Conservation (phyloP, 2,888 invertebrate genomes). For the Argyresthia goedartella region DNA sequence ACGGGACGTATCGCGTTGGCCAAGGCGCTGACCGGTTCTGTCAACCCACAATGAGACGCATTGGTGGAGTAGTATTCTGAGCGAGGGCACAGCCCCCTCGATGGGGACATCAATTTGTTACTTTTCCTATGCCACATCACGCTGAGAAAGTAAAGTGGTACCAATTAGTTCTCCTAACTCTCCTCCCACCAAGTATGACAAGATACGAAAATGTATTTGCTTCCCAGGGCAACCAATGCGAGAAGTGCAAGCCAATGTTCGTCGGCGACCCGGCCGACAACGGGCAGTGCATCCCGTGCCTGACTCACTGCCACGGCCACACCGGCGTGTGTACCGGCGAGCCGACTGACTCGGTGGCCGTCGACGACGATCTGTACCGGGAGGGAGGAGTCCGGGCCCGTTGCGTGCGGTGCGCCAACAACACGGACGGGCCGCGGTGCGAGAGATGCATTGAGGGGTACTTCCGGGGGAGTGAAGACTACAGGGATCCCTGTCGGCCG, state of each 20-base stretch:
- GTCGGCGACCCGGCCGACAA: slow-evolving; percentile 94
- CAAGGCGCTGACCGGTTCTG: no score
- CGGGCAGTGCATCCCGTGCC: slow-evolving; percentile 88
- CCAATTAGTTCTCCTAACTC: no score
- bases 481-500: slow-evolving; percentile 81
- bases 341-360: no score
- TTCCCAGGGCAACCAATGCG: slow-evolving; percentile 86
- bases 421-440: slow-evolving; percentile 85
- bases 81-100: no score
- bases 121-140: no score
- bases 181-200: no score
- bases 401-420: slow-evolving; percentile 87
- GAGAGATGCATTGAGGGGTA: slow-evolving; percentile 83
- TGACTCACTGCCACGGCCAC: slow-evolving; percentile 91
- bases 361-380: slow-evolving; percentile 73
- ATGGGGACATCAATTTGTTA: no score
- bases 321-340: slow-evolving; percentile 82
- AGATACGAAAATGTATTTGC: not conserved
- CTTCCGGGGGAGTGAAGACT: slow-evolving; percentile 83
- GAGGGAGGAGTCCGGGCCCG: slow-evolving; percentile 83
- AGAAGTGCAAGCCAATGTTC: slow-evolving; percentile 89
- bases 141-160: no score
- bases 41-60: no score
- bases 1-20: no score
- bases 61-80: no score